Percentiles rank a stretch among this genome's conserved stretches.
Conservation (phyloP, 2,113 vertebrate species). For the Pleuronectes platessa region DNA sequence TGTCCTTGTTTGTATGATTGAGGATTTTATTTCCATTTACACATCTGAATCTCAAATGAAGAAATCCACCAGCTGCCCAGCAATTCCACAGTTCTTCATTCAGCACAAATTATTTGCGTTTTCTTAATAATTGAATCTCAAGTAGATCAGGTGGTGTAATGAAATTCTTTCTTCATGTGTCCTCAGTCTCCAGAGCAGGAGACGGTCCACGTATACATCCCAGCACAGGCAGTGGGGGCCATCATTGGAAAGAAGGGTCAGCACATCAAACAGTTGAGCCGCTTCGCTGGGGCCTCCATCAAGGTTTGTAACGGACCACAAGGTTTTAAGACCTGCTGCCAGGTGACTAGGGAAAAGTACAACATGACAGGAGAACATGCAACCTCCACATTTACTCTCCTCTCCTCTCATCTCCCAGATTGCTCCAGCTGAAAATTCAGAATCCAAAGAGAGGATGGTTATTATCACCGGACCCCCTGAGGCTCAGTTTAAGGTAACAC, state of each 20-base stretch:
- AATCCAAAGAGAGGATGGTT: slow-evolving; percentile 95
- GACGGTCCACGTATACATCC: slow-evolving; percentile 95
- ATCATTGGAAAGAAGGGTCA: slow-evolving; percentile 98
- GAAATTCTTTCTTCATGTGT: neutral
- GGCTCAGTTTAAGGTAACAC: slow-evolving; percentile 94
- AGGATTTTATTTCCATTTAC: no score
- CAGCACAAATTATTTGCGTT: neutral
- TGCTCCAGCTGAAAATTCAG: slow-evolving; percentile 91
- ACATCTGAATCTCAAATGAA: no score
- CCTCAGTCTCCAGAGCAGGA: slow-evolving; percentile 91
- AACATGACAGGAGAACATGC: neutral
- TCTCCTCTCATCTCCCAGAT: slow-evolving; percentile 80
- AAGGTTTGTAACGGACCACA: slow-evolving; percentile 82
- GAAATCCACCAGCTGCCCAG: neutral
- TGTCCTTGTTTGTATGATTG: no score
- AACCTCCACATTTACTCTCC: neutral
- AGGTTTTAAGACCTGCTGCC: neutral
- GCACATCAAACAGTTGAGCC: slow-evolving; percentile 96
- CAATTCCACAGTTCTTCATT: no score
- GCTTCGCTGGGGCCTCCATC: slow-evolving; percentile 95
- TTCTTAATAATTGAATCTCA: neutral
- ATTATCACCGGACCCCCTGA: slow-evolving; percentile 95
- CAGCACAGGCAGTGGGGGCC: slow-evolving; percentile 93
- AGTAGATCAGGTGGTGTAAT: neutral
- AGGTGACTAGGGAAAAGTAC: neutral